Base-by-base conservation (phyloP, 2,113 vertebrate species). In the Xyliphius kryptos region DNA sequence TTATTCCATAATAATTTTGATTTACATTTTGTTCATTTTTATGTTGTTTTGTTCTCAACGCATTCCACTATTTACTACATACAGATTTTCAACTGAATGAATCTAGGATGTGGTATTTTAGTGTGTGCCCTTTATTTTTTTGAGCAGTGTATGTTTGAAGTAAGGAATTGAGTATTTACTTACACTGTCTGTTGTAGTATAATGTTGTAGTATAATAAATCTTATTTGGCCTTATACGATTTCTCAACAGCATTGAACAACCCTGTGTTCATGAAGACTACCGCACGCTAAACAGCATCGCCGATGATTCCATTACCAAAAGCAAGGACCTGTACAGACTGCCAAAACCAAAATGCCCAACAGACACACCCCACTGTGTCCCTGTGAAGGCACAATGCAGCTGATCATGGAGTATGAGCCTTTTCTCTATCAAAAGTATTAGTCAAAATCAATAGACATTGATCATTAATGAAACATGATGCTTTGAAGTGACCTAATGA, bases 291-390 rank as follows among this genome's bases (percentile, higher is more conserved):
- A 40, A 54, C 1, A 1, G 63, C 15, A 47, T 32, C 9, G 41
- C 71, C 0, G 71, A 78, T 22, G 83, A 86, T 8, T 14, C 65
- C 1, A 44, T 56, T 6, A 41, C 19, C 1, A 82, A 83, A 73
- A 83, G 17, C 68, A 81, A 79, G 69, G 82, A 85, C 1, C 52
- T 63, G 52, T 74, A 69, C 44, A 83, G 68, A 56, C 46, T 68
- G 9, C 71, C 61, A 54, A 80, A 77, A 49, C 71, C 71, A 66
- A 81, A 78, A 62, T 75, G 72, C 22, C 12, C 56, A 7, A 56
- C 60, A 0, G 75, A 80, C 0, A 36, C 3, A 0, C 0, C 70
- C 0, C 14, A 40, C 9, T 2, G 0, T 1, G 0, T 53, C 17
- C 1, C 40, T 21, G 0, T 83, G 78, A 72, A 41, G 60, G 3